Percentiles rank a stretch among this genome's conserved stretches.
Evolutionary conservation across 2,888 invertebrate species (phyloP).

Genomic region (Phyllotreta cruciferae): DNA sequence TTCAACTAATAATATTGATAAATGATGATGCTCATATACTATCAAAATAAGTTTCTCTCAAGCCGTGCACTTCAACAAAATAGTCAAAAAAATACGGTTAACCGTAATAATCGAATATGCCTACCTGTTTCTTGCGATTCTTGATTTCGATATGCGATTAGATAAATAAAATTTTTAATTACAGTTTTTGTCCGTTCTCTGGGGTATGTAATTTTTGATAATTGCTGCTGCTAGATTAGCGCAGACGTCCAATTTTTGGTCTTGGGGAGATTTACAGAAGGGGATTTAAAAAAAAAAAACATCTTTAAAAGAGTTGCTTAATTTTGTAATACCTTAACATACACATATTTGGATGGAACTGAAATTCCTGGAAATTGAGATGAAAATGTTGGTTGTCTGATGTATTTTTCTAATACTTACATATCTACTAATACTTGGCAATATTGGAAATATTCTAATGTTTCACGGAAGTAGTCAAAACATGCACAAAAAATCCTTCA

Average conservation of each 20-base stretch:
- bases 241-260: conserved; percentile 14
- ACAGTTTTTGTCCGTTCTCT: conserved; percentile 25
- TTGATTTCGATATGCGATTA: conserved; percentile 28
- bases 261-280: conserved; percentile 10
- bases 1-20: too few relatives aligned
- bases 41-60: not conserved
- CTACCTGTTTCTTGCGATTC: conserved; percentile 23
- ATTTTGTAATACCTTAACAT: too few relatives aligned
- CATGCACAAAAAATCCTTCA: not conserved
- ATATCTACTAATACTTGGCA: not conserved
- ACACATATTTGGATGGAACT: too few relatives aligned
- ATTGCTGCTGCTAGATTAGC: conserved; percentile 23
- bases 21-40: conserved; percentile 12
- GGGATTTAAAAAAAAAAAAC: not conserved
- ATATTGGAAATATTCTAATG: conserved; percentile 1
- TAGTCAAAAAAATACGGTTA: conserved; percentile 8
- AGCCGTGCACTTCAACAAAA: conserved; percentile 1
- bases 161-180: conserved; percentile 31
- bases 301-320: conserved; percentile 4
- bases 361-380: too few relatives aligned
- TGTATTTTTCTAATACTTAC: not conserved
- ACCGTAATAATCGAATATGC: conserved; percentile 22
- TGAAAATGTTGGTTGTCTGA: too few relatives aligned
- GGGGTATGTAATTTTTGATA: conserved; percentile 24
- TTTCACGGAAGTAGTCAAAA: not conserved